Conservation (phyloP, 2,113 vertebrate genomes). For the Pica pica region DNA sequence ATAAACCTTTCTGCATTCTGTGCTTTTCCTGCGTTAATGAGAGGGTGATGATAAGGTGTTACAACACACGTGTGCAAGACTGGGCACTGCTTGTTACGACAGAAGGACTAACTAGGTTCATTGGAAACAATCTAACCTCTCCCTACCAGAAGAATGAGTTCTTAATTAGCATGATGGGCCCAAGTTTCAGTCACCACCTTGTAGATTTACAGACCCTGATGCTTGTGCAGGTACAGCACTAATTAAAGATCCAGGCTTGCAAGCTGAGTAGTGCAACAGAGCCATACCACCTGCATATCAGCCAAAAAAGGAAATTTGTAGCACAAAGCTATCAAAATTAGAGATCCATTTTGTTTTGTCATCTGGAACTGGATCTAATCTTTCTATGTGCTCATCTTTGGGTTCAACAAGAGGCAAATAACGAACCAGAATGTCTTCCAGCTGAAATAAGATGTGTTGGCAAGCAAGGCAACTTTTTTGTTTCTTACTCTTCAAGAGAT, state of each 20-base stretch:
- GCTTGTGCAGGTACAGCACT: neutral
- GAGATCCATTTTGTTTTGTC: neutral
- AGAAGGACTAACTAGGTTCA: neutral
- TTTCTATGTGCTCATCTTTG: neutral
- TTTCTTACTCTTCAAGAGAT: neutral
- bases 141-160: neutral
- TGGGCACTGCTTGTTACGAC: neutral
- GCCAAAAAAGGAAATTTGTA: neutral
- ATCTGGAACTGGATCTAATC: neutral
- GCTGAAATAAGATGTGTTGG: neutral
- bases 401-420: neutral
- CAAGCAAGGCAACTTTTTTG: neutral
- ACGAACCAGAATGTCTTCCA: neutral
- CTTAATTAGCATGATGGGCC: neutral
- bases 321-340: neutral
- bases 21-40: conserved; percentile 21
- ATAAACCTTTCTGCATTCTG: conserved; percentile 11
- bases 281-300: neutral
- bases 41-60: conserved; percentile 57
- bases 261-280: neutral
- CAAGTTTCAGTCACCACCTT: neutral
- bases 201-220: neutral
- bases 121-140: neutral
- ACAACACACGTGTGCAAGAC: conserved; percentile 7
- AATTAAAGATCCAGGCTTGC: neutral